These are phyloP conservation scores for Hypsibius dujardini DNA, from an alignment of 1,140 invertebrate species.

Conservation along the genomic window DNA sequence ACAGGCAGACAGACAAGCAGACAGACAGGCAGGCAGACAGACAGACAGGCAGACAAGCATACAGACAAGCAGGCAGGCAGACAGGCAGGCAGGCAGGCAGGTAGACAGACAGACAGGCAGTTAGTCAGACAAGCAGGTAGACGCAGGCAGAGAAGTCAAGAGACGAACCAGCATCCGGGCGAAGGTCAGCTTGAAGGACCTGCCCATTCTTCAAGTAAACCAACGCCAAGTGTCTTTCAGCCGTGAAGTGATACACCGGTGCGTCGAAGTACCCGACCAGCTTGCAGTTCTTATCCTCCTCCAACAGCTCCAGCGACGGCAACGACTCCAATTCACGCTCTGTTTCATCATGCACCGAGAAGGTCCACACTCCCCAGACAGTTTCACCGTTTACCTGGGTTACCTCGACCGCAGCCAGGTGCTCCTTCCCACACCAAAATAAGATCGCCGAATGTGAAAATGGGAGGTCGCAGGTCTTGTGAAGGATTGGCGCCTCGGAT, in stretches of 20 bases:
- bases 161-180: not conserved
- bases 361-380: conserved; percentile 5
- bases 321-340: not conserved
- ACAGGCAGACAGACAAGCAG: too few relatives aligned
- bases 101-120: too few relatives aligned
- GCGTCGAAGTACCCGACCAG: not conserved
- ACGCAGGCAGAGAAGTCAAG: too few relatives aligned
- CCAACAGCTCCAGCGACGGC: not conserved
- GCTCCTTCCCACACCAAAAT: not conserved
- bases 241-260: not conserved
- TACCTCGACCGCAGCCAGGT: not conserved
- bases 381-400: not conserved
- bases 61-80: too few relatives aligned
- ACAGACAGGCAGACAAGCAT: too few relatives aligned
- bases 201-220: not conserved
- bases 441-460: not conserved
- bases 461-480: conserved; percentile 5
- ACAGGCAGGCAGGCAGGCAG: too few relatives aligned
- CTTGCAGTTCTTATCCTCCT: not conserved
- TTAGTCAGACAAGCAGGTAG: too few relatives aligned
- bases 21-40: too few relatives aligned
- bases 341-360: conserved; percentile 1
- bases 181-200: not conserved
- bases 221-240: not conserved
- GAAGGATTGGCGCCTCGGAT: not conserved